Conservation (phyloP, 2,797 vertebrate genomes). For the Microcaecilia unicolor region DNA sequence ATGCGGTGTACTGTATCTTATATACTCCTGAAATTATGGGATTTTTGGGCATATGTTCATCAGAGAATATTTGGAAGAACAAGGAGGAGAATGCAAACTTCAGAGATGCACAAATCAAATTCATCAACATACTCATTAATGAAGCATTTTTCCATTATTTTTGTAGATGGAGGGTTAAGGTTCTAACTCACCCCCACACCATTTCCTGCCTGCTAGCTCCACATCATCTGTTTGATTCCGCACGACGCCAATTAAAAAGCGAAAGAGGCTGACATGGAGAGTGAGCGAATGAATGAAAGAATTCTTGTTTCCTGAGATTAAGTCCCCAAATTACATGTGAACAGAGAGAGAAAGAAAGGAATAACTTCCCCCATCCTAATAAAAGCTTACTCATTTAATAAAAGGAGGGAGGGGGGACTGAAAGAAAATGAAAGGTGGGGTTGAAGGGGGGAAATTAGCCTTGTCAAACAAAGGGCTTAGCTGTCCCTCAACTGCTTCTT, state of each 20-base stretch:
- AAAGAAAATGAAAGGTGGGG: constrained; percentile 33
- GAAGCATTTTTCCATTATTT: too few relatives aligned
- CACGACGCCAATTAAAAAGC: constrained; percentile 2
- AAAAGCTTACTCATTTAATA: background rate
- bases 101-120: too few relatives aligned
- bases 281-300: background rate
- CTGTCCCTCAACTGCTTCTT: constrained; percentile 47
- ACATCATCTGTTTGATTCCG: background rate
- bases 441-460: constrained; percentile 47
- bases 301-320: background rate
- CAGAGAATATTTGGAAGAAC: too few relatives aligned
- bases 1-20: too few relatives aligned
- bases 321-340: background rate
- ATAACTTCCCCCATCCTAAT: background rate
- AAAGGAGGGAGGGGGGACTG: constrained; percentile 21
- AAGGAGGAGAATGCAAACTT: too few relatives aligned
- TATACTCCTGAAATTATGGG: too few relatives aligned
- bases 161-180: too few relatives aligned
- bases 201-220: constrained; percentile 6
- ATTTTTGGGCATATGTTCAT: too few relatives aligned
- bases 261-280: background rate
- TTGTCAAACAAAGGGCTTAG: constrained; percentile 56
- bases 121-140: too few relatives aligned
- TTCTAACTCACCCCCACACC: too few relatives aligned
- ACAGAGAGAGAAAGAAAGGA: background rate